phyloP scores from a whole-genome alignment of 2,888 invertebrate species.

The Cryptops parisi region DNA sequence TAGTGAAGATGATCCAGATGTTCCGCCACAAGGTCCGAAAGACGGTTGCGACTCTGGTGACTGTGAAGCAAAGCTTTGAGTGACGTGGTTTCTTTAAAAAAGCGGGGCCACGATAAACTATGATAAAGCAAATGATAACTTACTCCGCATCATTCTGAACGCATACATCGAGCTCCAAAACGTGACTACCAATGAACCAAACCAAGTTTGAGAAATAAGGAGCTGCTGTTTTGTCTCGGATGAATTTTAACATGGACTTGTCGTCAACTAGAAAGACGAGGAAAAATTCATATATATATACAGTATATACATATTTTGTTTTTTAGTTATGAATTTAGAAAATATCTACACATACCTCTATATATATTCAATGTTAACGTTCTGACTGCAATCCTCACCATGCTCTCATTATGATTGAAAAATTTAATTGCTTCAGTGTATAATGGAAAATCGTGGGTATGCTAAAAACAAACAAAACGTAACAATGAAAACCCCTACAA shows the following conservation, averaged over 20 bases:
- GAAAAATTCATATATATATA: not conserved
- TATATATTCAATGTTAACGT: conserved; percentile 97
- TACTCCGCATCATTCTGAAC: conserved; percentile 91
- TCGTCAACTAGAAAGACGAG: conserved; percentile 56
- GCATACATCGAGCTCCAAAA: conserved; percentile 85
- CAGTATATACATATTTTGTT: not conserved
- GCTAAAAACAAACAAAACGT: no score
- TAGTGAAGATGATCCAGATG: conserved; percentile 96
- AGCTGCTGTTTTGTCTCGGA: conserved; percentile 88
- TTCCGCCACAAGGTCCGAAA: conserved; percentile 89
- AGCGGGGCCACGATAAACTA: not conserved
- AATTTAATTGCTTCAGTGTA: conserved; percentile 99
- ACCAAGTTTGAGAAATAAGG: conserved; percentile 98
- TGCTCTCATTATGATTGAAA: conserved; percentile 96
- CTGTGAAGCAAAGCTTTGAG: conserved; percentile 39
- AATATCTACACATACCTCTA: conserved; percentile 31
- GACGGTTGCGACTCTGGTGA: conserved; percentile 74
- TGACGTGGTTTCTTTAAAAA: not conserved
- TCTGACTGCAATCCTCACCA: conserved; percentile 97
- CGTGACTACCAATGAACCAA: conserved; percentile 97
- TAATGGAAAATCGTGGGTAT: conserved; percentile 96
- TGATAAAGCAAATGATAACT: no score
- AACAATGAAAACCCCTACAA: no score
- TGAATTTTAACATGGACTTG: conserved; percentile 86
- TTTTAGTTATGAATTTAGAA: not conserved